phyloP scores from a whole-genome alignment of 2,113 vertebrate species.

The Labeo catla region DNA sequence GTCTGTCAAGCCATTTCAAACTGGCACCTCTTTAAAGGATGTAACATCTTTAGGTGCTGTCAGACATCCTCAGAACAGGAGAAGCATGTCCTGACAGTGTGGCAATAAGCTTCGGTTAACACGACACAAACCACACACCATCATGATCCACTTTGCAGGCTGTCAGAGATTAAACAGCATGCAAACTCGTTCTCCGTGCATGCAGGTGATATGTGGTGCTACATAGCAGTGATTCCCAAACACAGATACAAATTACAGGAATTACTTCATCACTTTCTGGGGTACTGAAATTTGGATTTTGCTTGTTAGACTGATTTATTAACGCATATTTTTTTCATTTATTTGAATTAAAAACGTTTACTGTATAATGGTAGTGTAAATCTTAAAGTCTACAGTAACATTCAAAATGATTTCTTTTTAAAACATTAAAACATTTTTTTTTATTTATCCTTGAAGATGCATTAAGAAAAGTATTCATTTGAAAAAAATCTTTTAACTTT shows the following conservation, averaged over 20 bases:
- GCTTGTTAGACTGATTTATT: too few species aligned
- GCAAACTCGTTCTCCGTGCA: neutral
- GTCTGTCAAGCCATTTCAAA: constrained; percentile 5
- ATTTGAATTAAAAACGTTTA: neutral
- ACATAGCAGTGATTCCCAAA: neutral
- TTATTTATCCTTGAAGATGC: too few species aligned
- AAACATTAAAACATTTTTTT: neutral
- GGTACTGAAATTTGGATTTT: neutral
- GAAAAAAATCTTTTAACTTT: too few species aligned
- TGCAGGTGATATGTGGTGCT: neutral
- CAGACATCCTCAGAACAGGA: constrained; percentile 10
- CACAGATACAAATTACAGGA: neutral
- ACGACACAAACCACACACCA: neutral
- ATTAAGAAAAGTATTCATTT: too few species aligned
- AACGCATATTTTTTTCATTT: neutral
- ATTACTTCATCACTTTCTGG: neutral
- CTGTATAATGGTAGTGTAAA: neutral
- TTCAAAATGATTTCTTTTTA: neutral
- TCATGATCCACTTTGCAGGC: neutral
- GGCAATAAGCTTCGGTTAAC: neutral
- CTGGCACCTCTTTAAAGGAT: constrained; percentile 19
- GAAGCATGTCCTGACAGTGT: neutral
- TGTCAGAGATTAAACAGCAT: constrained; percentile 19
- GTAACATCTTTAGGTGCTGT: constrained; percentile 7
- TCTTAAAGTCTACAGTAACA: neutral